These are phyloP conservation scores for Netelia virgata DNA, from an alignment of 2,888 invertebrate species.

Conservation along the genomic window DNA sequence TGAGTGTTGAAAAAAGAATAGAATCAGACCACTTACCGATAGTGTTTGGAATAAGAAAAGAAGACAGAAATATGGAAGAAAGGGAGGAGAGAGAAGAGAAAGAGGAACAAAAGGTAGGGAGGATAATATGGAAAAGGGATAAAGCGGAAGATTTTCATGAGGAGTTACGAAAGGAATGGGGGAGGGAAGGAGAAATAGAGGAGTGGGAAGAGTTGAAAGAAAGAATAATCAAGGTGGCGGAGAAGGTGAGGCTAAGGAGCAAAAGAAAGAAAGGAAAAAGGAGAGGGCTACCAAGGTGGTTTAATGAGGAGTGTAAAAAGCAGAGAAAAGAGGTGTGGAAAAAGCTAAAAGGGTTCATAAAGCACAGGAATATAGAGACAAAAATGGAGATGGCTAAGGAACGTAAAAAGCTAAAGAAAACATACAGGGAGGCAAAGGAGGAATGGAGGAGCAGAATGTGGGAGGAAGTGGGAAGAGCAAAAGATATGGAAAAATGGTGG, in stretches of 20 bases:
- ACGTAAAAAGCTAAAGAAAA: slow-evolving; percentile 13
- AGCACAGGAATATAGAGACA: too few species aligned
- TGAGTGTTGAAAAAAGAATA: too few species aligned
- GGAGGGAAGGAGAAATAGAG: background rate
- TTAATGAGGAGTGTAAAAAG: too few species aligned
- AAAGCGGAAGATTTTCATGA: background rate
- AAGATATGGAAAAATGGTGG: slow-evolving; percentile 49
- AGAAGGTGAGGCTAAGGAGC: background rate
- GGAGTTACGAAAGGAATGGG: background rate
- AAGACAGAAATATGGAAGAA: background rate
- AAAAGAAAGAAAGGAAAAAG: background rate
- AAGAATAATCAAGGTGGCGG: background rate
- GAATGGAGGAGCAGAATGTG: slow-evolving; percentile 26
- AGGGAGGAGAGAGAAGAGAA: slow-evolving; percentile 8
- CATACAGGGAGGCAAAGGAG: slow-evolving; percentile 19
- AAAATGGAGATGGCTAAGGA: too few species aligned
- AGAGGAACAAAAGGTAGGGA: background rate
- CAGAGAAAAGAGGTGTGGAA: too few species aligned
- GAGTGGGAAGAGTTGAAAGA: slow-evolving; percentile 26
- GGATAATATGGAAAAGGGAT: slow-evolving; percentile 13
- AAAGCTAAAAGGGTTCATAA: too few species aligned
- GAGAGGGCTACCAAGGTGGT: too few species aligned
- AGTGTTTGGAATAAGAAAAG: background rate
- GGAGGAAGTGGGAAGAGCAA: slow-evolving; percentile 34
- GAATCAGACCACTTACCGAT: too few species aligned